A percentile compares a stretch with the other conserved stretches of the same genome.
Evolutionary conservation across 2,888 invertebrate species (phyloP).

Genomic region (Halictus ligatus): DNA sequence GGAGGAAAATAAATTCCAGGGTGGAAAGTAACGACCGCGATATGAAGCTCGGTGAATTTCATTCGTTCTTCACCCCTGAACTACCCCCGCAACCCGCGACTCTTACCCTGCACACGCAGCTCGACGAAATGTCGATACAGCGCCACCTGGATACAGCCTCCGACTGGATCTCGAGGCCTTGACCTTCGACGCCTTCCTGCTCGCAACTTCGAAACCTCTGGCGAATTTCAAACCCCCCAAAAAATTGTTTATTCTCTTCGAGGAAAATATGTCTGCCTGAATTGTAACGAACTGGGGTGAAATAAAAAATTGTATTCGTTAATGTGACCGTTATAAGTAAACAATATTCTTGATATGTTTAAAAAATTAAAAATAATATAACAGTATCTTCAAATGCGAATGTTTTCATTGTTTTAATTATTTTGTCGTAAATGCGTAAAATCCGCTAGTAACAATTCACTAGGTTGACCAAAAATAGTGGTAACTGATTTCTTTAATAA

Average conservation of each 20-base stretch:
- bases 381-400: too few species aligned
- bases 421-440: too few species aligned
- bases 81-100: neutral
- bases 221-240: neutral
- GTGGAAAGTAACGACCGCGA: conserved; percentile 70
- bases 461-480: neutral
- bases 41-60: conserved; percentile 71
- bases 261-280: neutral
- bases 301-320: too few species aligned
- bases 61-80: conserved; percentile 40
- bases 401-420: too few species aligned
- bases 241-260: neutral
- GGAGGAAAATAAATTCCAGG: conserved; percentile 68
- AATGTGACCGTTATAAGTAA: too few species aligned
- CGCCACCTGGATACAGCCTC: neutral
- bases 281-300: too few species aligned
- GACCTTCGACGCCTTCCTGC: neutral
- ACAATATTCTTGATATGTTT: too few species aligned
- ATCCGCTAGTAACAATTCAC: too few species aligned
- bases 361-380: too few species aligned
- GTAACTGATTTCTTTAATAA: neutral
- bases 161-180: neutral
- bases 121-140: conserved; percentile 51
- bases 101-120: conserved; percentile 20
- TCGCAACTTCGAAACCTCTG: neutral